Percentiles rank a stretch among this genome's conserved stretches.
These are phyloP conservation scores for Chelon auratus DNA, from an alignment of 2,797 vertebrate species.

Conservation along the genomic window DNA sequence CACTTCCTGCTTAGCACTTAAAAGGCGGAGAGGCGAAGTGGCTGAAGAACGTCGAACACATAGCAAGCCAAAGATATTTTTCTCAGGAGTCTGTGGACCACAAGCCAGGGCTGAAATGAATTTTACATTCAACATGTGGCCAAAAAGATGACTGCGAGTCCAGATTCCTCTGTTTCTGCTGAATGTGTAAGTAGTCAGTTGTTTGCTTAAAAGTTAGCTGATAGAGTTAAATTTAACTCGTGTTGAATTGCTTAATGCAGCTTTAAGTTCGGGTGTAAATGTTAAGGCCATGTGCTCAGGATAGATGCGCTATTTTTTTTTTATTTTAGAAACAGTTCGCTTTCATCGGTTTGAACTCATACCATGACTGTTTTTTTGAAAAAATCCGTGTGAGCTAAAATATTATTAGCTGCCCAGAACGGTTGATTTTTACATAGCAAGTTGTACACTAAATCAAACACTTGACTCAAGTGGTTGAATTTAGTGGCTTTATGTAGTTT, in stretches of 20 bases:
- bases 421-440: conserved; percentile 55
- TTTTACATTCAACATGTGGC: conserved; percentile 73
- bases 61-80: conserved; percentile 71
- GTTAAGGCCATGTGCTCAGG: conserved; percentile 43
- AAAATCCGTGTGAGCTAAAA: conserved; percentile 52
- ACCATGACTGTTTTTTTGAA: conserved; percentile 35
- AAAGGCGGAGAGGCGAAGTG: conserved; percentile 58
- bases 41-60: conserved; percentile 62
- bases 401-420: conserved; percentile 25
- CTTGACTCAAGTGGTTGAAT: conserved; percentile 36
- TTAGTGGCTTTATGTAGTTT: conserved; percentile 30
- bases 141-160: conserved; percentile 80
- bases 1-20: conserved; percentile 61
- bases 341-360: conserved; percentile 46
- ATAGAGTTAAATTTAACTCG: conserved; percentile 42
- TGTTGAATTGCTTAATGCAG: conserved; percentile 72
- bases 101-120: conserved; percentile 73
- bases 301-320: conserved; percentile 49
- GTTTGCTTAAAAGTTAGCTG: conserved; percentile 72
- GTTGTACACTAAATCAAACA: conserved; percentile 49
- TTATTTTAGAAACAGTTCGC: conserved; percentile 13
- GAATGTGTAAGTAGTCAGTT: conserved; percentile 82
- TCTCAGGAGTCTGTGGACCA: conserved; percentile 71
- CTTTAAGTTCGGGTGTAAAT: conserved; percentile 61
- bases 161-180: conserved; percentile 79